phyloP scores from a whole-genome alignment of 2,797 vertebrate species.

The Lacerta agilis region DNA sequence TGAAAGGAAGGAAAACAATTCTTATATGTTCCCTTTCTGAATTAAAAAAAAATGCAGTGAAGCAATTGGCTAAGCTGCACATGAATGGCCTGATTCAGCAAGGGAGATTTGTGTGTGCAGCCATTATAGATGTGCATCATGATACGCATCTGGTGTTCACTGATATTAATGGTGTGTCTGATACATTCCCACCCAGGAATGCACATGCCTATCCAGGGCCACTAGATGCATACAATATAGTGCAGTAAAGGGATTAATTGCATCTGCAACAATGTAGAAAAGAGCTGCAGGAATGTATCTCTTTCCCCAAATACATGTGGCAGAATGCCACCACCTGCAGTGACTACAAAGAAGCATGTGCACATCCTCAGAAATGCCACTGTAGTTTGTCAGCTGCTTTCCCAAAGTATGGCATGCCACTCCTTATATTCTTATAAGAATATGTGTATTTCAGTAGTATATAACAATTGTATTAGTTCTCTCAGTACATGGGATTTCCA shows the following conservation, averaged over 20 bases:
- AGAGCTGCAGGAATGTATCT: background rate
- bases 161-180: background rate
- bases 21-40: background rate
- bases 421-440: no score
- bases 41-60: background rate
- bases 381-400: background rate
- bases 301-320: background rate
- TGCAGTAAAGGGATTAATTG: background rate
- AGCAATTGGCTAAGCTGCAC: background rate
- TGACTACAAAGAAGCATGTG: background rate
- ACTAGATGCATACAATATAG: background rate
- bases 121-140: background rate
- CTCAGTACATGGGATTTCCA: no score
- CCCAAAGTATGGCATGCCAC: background rate
- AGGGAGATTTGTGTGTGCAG: background rate
- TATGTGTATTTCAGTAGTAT: no score
- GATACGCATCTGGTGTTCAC: background rate
- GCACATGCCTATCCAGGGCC: background rate
- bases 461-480: no score
- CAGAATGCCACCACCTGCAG: background rate
- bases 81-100: background rate
- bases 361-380: background rate
- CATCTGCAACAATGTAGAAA: background rate
- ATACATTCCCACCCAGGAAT: background rate
- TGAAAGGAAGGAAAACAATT: background rate